Evolutionary conservation across 2,113 vertebrate species (phyloP), one percentile per base, ranked within the genome.

Genomic region (Ameiurus melas): DNA sequence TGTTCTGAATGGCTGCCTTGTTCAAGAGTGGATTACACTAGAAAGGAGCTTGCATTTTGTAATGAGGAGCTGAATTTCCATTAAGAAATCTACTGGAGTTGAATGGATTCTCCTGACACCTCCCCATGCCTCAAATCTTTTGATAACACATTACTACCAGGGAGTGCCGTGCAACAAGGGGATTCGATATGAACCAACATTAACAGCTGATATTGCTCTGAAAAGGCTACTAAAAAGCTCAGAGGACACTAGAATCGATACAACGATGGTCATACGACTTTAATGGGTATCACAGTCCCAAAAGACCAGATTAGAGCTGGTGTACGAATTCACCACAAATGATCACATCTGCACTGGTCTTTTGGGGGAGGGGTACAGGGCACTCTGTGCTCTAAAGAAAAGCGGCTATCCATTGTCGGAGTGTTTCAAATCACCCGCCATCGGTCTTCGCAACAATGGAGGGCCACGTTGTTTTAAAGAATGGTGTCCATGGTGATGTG

Each of bases 11-110:
- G 93, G 93, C 85, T 53, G 92, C 95, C 94, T 95, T 96, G 95
- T 96, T 95, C 93, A 89, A 91, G 90, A 90, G 92, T 91, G 88
- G 92, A 95, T 95, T 95, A 95, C 93, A 92, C 92, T 91, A 92
- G 92, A 92, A 80, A 92, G 93, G 94, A 94, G 94, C 92, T 93
- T 83, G 93, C 93, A 95, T 94, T 96, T 94, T 95, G 93, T 94
- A 95, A 95, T 93, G 92, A 95, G 93, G 91, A 94, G 95, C 94
- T 92, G 91, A 95, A 95, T 96, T 95, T 95, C 94, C 93, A 95
- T 95, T 94, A 94, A 92, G 94, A 95, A 94, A 94, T 95, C 93
- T 92, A 92, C 92, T 93, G 91, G 90, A 83, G 86, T 92, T 93
- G 92, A 93, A 92, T 91, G 90, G 90, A 92, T 93, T 17, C 57